Percentiles rank a stretch among this genome's conserved stretches.
Conservation (phyloP, 2,888 invertebrate genomes). For the Patella pellucida region DNA sequence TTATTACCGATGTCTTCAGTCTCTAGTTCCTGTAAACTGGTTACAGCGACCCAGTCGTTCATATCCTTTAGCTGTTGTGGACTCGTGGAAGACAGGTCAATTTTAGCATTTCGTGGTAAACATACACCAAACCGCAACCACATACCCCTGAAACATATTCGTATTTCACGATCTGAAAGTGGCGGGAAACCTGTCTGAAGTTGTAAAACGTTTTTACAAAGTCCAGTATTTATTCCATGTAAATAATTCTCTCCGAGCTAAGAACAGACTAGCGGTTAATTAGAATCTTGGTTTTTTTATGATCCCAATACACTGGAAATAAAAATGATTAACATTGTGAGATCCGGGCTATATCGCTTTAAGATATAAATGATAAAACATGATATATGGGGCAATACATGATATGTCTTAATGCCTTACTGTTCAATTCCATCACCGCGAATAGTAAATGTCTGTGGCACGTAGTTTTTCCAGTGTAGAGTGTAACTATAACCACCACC, state of each 20-base stretch:
- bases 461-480: slow-evolving; percentile 35
- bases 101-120: slow-evolving; percentile 25
- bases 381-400: too few relatives aligned
- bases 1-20: slow-evolving; percentile 5
- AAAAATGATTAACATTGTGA: too few relatives aligned
- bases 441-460: slow-evolving; percentile 31
- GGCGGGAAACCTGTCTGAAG: too few relatives aligned
- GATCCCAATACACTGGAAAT: too few relatives aligned
- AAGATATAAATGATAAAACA: too few relatives aligned
- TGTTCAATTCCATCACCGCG: slow-evolving; percentile 35
- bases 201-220: too few relatives aligned
- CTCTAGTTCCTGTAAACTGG: slow-evolving; percentile 21
- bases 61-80: slow-evolving; percentile 19
- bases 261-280: too few relatives aligned
- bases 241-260: too few relatives aligned
- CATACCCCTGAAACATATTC: slow-evolving; percentile 17
- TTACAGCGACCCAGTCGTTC: slow-evolving; percentile 17
- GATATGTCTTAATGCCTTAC: slow-evolving; percentile 18
- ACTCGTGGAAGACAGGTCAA: slow-evolving; percentile 27
- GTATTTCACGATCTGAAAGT: too few relatives aligned
- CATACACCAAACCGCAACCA: slow-evolving; percentile 32
- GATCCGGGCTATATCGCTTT: too few relatives aligned
- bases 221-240: too few relatives aligned
- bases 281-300: too few relatives aligned
- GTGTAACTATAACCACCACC: slow-evolving; percentile 43